Evolutionary conservation across 2,888 invertebrate genomes (phyloP), one percentile per base, ranked within the genome.

Genomic region (Melanostoma scalare): DNA sequence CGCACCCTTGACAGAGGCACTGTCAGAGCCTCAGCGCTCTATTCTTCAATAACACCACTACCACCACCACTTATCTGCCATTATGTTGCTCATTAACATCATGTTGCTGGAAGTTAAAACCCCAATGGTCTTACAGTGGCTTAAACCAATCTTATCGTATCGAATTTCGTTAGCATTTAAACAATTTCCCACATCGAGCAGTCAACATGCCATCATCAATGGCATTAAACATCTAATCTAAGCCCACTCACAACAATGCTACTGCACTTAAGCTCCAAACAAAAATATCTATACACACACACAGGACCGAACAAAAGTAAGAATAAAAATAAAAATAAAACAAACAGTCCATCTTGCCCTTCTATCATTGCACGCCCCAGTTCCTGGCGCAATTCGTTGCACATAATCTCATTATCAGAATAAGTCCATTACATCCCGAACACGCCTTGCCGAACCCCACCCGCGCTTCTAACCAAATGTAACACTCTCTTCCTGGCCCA

Each of bases 391-490:
- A 87, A 86, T 86, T 86, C 85, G 86, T 81, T 86, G 86, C 86
- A 86, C 85, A 87, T 88, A 87, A 88, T 87, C 87, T 86, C 87
- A 87, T 87, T 88, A 87, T 71, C 84, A 52, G 71, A 79, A 79
- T 84, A 79, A 79, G 74, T 79, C 71, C 75, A 67, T 33, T 60
- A 20, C 53, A 48, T 42, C 35, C 58, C 4, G 6, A 6, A 8
- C 56, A 2, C 2, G 3, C 20, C 2, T 0, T 36, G 31, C 40
- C 30, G 10, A n/a, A 10, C 20, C 35, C 40, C 58, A 40, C 53
- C 35, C 44, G 4, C 48, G 58, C 61, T 31, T 5, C 40, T 31
- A 55, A 9, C 61, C 50, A 72, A 65, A 72, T 53, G 63, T 65
- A 67, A 65, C 68, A 79, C 65, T 73, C 65, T 65, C 65, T 44